Evolutionary conservation across 2,888 invertebrate species (phyloP).

Genomic region (Heteromurus nitidus): DNA sequence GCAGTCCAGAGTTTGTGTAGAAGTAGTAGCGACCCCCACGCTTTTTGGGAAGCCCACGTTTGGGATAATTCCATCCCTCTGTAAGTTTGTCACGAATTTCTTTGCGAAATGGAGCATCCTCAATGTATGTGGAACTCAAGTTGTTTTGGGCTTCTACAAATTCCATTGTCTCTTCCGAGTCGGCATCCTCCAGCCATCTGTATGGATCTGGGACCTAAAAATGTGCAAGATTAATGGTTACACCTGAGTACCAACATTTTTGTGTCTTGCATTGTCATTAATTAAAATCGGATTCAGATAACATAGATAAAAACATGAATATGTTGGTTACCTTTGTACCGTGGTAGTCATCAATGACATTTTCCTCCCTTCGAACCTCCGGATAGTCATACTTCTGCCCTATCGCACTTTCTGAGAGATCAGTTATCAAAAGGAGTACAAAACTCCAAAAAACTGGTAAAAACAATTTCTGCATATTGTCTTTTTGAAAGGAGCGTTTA

Average conservation of each 20-base stretch:
- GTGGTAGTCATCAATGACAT: slow-evolving; percentile 86
- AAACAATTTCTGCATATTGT: background rate
- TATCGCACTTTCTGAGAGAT: background rate
- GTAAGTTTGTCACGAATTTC: slow-evolving; percentile 56
- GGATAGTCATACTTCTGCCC: slow-evolving; percentile 80
- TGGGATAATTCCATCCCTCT: slow-evolving; percentile 60
- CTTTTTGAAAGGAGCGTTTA: background rate
- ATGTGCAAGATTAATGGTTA: background rate
- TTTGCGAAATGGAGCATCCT: slow-evolving; percentile 74
- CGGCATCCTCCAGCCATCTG: slow-evolving; percentile 70
- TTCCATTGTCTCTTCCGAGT: slow-evolving; percentile 64
- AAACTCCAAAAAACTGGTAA: background rate
- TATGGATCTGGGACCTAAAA: slow-evolving; percentile 67
- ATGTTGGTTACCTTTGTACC: slow-evolving; percentile 81
- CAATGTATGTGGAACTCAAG: slow-evolving; percentile 60
- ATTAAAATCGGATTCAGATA: background rate
- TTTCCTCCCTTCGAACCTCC: slow-evolving; percentile 84
- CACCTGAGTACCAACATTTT: background rate
- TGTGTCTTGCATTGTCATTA: background rate
- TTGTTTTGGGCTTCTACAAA: slow-evolving; percentile 70
- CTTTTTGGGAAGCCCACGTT: slow-evolving; percentile 49
- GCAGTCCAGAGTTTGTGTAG: slow-evolving; percentile 91
- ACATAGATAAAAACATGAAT: background rate
- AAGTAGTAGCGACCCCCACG: slow-evolving; percentile 76
- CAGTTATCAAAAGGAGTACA: background rate